Evolutionary conservation across 2,113 vertebrate genomes (phyloP).

Genomic region (Cnemophilus loriae): DNA sequence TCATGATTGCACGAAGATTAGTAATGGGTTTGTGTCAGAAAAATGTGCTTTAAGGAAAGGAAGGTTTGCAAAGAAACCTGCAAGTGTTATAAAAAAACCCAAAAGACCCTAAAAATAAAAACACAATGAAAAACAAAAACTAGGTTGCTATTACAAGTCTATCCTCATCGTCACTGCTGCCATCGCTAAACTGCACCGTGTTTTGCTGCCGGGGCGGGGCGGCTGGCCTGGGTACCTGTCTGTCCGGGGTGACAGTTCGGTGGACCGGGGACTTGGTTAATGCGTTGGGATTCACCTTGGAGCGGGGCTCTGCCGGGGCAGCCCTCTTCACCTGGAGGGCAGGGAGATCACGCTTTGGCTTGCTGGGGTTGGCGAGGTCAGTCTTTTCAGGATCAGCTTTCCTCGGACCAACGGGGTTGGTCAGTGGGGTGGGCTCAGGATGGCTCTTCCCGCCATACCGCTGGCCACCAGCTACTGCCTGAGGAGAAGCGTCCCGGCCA

Average conservation of each 20-base stretch:
- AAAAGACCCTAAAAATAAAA: conserved; percentile 32
- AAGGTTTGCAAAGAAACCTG: conserved; percentile 82
- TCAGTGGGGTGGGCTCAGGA: background rate
- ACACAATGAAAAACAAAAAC: conserved; percentile 66
- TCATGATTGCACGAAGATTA: conserved; percentile 95
- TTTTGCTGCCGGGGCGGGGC: conserved; percentile 69
- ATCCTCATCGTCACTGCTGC: conserved; percentile 94
- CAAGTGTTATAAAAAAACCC: conserved; percentile 79
- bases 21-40: conserved; percentile 87
- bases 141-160: conserved; percentile 94
- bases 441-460: background rate
- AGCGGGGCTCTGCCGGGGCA: background rate
- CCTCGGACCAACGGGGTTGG: background rate
- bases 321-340: conserved; percentile 4
- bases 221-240: conserved; percentile 38
- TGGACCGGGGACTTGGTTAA: background rate
- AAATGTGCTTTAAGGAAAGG: conserved; percentile 95
- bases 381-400: conserved; percentile 19
- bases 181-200: conserved; percentile 81
- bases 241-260: conserved; percentile 26
- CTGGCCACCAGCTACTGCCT: background rate
- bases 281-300: background rate
- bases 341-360: conserved; percentile 20
- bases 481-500: conserved; percentile 28
- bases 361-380: background rate